Evolutionary conservation across 2,113 vertebrate genomes (phyloP).

Genomic region (Leucosticte australis): DNA sequence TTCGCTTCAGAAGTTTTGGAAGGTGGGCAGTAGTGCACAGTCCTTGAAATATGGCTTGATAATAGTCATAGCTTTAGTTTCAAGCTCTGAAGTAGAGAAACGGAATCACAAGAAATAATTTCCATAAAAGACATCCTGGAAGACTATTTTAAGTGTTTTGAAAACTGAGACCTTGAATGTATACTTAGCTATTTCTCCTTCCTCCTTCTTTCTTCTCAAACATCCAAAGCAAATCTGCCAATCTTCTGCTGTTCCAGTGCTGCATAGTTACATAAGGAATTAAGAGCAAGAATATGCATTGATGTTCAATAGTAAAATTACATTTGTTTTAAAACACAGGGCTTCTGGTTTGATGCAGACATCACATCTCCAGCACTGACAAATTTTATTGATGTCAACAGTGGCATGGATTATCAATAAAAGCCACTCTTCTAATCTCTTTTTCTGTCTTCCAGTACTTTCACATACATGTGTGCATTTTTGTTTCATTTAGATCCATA

Average conservation of each 20-base stretch:
- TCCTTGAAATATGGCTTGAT: neutral
- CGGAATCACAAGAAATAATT: neutral
- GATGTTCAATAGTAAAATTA: neutral
- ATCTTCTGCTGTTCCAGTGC: neutral
- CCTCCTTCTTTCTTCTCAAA: neutral
- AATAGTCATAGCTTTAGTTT: neutral
- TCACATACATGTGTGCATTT: neutral
- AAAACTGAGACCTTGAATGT: neutral
- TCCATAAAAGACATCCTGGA: neutral
- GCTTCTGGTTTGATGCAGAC: neutral
- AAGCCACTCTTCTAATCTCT: neutral
- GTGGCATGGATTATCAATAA: neutral
- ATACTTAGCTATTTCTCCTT: neutral
- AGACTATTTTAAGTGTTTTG: neutral
- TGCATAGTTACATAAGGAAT: neutral
- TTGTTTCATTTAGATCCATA: neutral
- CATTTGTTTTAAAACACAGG: neutral
- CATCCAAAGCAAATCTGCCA: neutral
- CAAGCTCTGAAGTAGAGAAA: neutral
- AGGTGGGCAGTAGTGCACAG: neutral
- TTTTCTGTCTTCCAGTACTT: neutral
- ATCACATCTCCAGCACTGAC: rapidly evolving
- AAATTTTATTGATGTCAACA: neutral
- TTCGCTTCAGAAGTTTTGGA: neutral
- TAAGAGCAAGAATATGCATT: neutral